phyloP scores from a whole-genome alignment of 2,797 vertebrate species.

The Allobates femoralis region DNA sequence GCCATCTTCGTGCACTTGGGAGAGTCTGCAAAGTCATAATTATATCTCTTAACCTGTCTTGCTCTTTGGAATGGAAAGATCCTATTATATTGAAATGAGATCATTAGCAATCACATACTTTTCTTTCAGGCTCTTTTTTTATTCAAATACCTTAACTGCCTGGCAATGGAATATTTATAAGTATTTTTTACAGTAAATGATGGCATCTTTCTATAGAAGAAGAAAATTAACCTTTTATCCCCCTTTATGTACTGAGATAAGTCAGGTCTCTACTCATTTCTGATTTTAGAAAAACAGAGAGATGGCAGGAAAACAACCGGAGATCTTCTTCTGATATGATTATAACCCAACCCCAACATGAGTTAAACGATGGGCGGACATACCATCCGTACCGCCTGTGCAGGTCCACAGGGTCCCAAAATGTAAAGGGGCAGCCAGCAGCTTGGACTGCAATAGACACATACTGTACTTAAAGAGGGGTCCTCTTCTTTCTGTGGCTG shows the following conservation, averaged over 20 bases:
- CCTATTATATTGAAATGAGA: constrained; percentile 92
- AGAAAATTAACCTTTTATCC: constrained; percentile 50
- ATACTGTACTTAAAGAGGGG: too few species aligned
- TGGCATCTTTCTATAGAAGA: constrained; percentile 64
- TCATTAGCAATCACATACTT: constrained; percentile 87
- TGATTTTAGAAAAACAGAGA: background rate
- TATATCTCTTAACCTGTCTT: constrained; percentile 89
- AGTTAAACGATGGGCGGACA: too few species aligned
- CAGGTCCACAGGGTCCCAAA: too few species aligned
- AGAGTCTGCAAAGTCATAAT: constrained; percentile 90
- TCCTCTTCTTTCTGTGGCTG: too few species aligned
- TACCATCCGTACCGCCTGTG: too few species aligned
- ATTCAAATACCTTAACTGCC: constrained; percentile 83
- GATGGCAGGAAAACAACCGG: background rate
- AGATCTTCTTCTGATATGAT: too few species aligned
- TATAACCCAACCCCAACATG: too few species aligned
- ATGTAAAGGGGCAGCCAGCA: too few species aligned
- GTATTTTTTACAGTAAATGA: constrained; percentile 72
- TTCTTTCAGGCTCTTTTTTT: constrained; percentile 78
- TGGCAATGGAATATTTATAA: constrained; percentile 81
- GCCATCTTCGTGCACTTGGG: constrained; percentile 80
- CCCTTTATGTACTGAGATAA: background rate
- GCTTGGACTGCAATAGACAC: too few species aligned
- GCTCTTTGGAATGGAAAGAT: constrained; percentile 86
- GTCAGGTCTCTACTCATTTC: background rate